Conservation (phyloP, 2,888 invertebrate species). For the Macaria notata region DNA sequence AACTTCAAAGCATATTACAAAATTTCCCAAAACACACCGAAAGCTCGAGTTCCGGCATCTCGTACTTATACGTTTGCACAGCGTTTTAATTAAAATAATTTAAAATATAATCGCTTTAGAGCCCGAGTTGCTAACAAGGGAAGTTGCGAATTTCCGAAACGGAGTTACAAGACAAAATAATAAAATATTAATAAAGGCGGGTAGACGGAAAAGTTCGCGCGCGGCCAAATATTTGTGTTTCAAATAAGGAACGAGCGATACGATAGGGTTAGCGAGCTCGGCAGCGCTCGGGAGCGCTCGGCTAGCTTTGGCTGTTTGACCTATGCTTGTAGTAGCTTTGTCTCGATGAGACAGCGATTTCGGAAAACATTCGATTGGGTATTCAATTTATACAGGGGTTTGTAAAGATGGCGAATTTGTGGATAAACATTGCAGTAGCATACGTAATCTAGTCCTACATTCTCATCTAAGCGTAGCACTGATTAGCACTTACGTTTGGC, state of each 20-base stretch:
- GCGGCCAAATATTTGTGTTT: constrained; percentile 79
- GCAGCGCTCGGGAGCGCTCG: constrained; percentile 8
- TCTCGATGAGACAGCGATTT: constrained; percentile 8
- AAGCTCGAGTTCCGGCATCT: constrained; percentile 18
- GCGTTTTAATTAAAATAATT: constrained; percentile 82
- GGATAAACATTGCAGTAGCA: too few species aligned
- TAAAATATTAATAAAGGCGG: constrained; percentile 81
- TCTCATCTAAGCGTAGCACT: too few species aligned
- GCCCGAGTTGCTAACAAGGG: constrained; percentile 71
- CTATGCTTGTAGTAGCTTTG: constrained; percentile 36
- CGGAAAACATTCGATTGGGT: too few species aligned
- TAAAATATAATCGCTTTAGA: constrained; percentile 82
- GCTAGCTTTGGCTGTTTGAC: constrained; percentile 31
- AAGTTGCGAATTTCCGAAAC: constrained; percentile 74
- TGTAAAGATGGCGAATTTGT: too few species aligned
- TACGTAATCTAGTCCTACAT: too few species aligned
- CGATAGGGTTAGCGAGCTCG: constrained; percentile 61
- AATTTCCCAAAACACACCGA: constrained; percentile 15
- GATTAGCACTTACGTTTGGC: too few species aligned
- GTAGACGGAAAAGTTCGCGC: constrained; percentile 77
- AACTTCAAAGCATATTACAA: constrained; percentile 9
- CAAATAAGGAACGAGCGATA: constrained; percentile 75
- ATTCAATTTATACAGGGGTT: too few species aligned
- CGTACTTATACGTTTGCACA: constrained; percentile 66
- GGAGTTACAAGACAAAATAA: constrained; percentile 80